phyloP scores from a whole-genome alignment of 2,888 invertebrate genomes.

The Helleia helle region DNA sequence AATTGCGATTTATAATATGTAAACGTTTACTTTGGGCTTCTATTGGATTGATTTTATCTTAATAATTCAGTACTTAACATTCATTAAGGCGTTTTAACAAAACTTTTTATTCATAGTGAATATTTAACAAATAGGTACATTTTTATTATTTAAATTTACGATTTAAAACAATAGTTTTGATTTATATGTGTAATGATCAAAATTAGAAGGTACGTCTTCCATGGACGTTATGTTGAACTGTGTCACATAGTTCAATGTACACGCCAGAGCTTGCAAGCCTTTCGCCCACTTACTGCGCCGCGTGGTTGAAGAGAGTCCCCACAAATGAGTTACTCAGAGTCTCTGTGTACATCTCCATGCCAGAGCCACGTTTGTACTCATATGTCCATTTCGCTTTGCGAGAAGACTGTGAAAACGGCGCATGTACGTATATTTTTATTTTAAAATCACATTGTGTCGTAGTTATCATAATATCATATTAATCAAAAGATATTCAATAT shows the following conservation, averaged over 20 bases:
- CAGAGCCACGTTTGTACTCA: slow-evolving; percentile 99
- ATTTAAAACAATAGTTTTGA: not conserved
- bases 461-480: too few relatives aligned
- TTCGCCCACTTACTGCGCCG: slow-evolving; percentile 95
- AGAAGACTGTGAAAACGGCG: slow-evolving; percentile 85
- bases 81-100: too few relatives aligned
- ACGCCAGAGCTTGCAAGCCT: slow-evolving; percentile 46
- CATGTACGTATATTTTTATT: slow-evolving; percentile 30
- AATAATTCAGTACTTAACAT: too few relatives aligned
- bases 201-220: slow-evolving; percentile 34
- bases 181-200: not conserved
- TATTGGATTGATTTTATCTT: too few relatives aligned
- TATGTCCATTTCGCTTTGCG: slow-evolving; percentile 99
- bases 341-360: slow-evolving; percentile 99
- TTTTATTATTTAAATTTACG: too few relatives aligned
- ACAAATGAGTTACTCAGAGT: slow-evolving; percentile 97
- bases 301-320: slow-evolving; percentile 98
- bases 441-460: too few relatives aligned
- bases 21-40: too few relatives aligned
- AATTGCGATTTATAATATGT: too few relatives aligned
- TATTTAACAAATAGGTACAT: too few relatives aligned
- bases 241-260: slow-evolving; percentile 23
- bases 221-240: not conserved
- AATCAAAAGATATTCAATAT: too few relatives aligned
- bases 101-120: too few relatives aligned